A percentile compares a stretch with the other conserved stretches of the same genome.
Evolutionary conservation across 2,888 invertebrate genomes (phyloP).

Genomic region (Apantesis nais): DNA sequence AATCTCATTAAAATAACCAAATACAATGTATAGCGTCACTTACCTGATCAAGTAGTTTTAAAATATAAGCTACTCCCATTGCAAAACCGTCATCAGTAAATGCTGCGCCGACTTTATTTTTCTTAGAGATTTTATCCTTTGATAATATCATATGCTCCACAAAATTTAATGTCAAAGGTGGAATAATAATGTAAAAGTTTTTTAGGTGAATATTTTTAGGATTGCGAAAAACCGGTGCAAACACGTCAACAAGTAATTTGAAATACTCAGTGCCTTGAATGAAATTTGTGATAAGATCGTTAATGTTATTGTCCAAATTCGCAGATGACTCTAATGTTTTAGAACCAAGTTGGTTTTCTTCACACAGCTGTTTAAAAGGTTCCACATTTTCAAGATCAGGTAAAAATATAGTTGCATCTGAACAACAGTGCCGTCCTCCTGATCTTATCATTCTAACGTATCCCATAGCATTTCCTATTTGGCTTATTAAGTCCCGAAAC

Average conservation of each 20-base stretch:
- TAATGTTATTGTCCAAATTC: conserved; percentile 91
- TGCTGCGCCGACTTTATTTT: conserved; percentile 93
- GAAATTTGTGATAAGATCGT: conserved; percentile 92
- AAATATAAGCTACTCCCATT: conserved; percentile 96
- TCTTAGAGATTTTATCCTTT: conserved; percentile 97
- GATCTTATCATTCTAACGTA: conserved; percentile 97
- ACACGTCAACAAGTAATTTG: conserved; percentile 95
- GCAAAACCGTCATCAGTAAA: conserved; percentile 99
- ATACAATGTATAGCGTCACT: conserved; percentile 1
- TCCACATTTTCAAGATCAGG: conserved; percentile 89
- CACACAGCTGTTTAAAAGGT: conserved; percentile 87
- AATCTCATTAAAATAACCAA: too few species aligned
- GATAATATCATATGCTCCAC: conserved; percentile 96
- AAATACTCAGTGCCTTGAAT: conserved; percentile 96
- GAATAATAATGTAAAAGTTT: conserved; percentile 97
- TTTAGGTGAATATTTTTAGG: conserved; percentile 94
- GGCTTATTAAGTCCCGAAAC: conserved; percentile 95
- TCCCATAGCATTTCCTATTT: conserved; percentile 98
- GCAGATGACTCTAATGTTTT: conserved; percentile 88
- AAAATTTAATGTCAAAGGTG: conserved; percentile 97
- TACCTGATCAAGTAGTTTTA: conserved; percentile 94
- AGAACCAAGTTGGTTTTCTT: conserved; percentile 85
- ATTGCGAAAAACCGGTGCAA: conserved; percentile 94
- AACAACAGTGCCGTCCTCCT: conserved; percentile 96
- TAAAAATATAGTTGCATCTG: conserved; percentile 95